Evolutionary conservation across 2,113 vertebrate genomes (phyloP).

Genomic region (Chaenogobius annularis): DNA sequence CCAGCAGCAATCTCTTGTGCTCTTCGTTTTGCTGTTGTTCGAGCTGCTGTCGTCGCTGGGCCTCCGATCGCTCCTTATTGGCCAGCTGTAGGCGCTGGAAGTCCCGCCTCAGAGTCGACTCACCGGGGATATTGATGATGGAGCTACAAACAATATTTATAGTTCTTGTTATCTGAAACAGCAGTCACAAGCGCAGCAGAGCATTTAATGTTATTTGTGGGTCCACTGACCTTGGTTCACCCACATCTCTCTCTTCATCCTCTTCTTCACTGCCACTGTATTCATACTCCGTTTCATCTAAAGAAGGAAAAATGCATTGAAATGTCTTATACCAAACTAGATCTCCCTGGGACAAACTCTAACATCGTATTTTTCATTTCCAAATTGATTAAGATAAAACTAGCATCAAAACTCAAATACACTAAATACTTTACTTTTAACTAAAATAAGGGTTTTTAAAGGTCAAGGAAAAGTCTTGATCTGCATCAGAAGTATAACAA

Average conservation of each 20-base stretch:
- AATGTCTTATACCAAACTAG: neutral
- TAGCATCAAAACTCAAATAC: no score
- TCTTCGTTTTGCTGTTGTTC: slow-evolving; percentile 98
- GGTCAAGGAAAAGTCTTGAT: no score
- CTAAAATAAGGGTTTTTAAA: no score
- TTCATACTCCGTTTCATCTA: slow-evolving; percentile 97
- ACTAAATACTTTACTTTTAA: no score
- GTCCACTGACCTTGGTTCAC: slow-evolving; percentile 87
- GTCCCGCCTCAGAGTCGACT: slow-evolving; percentile 92
- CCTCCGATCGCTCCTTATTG: slow-evolving; percentile 94
- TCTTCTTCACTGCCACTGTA: slow-evolving; percentile 99
- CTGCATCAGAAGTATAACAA: no score
- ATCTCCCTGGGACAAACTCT: no score
- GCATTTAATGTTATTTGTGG: neutral
- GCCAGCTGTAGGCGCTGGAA: slow-evolving; percentile 94
- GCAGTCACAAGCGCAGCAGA: neutral
- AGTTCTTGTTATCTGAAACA: neutral
- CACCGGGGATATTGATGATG: slow-evolving; percentile 92
- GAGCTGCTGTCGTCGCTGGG: slow-evolving; percentile 89
- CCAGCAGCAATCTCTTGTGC: slow-evolving; percentile 91
- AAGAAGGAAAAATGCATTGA: slow-evolving; percentile 2
- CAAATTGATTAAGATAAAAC: no score
- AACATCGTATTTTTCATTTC: no score
- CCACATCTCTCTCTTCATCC: slow-evolving; percentile 90
- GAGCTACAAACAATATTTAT: slow-evolving; percentile 73